Base-by-base conservation (phyloP, 1,140 invertebrate species). In the Orchesella cincta region DNA sequence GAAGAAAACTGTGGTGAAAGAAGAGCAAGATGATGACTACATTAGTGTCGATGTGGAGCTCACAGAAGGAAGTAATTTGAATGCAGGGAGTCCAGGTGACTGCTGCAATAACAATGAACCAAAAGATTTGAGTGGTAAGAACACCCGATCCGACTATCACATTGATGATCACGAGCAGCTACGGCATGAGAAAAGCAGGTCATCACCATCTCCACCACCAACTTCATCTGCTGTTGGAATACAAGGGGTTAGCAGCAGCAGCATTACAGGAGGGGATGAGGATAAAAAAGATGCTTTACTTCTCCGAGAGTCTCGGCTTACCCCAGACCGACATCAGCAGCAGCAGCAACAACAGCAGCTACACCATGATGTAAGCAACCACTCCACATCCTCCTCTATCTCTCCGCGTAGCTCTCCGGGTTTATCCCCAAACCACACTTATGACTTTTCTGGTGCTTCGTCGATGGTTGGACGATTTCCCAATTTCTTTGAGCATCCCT, bases 401-500 rank as follows among this genome's bases (percentile, higher is more conserved):
- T 73, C 80, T 33, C 80, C 80, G 0, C 71, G 77, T 28, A 77
- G 75, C 71, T 81, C 80, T 8, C 80, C 80, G 16, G 77, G 73
- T 35, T n/a, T 78, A 12, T 77, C 75, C 39, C 80, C 80, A 14
- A 67, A 33, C 35, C 70, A 70, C 57, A 31, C 57, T 26, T 78
- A 73, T 57, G 77, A 79, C 75, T 78, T 77, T 67, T 64, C 67
- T 36, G 74, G 39, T 52, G 34, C 70, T 23, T 74, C 80, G 2
- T 73, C 78, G 16, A 81, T 78, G 74, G 71, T 79, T 8, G 78
- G 39, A 57, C 46, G 80, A 35, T 81, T 75, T 52, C 78, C 75
- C 35, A 73, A 78, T 8, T 77, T 82, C 35, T 79, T 81, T 67
- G 81, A 82, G 23, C 80, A 81, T 74, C 76, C 74, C 29, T 82